Conservation (phyloP, 2,888 invertebrate species). For the Glyphotaelius pellucidus region DNA sequence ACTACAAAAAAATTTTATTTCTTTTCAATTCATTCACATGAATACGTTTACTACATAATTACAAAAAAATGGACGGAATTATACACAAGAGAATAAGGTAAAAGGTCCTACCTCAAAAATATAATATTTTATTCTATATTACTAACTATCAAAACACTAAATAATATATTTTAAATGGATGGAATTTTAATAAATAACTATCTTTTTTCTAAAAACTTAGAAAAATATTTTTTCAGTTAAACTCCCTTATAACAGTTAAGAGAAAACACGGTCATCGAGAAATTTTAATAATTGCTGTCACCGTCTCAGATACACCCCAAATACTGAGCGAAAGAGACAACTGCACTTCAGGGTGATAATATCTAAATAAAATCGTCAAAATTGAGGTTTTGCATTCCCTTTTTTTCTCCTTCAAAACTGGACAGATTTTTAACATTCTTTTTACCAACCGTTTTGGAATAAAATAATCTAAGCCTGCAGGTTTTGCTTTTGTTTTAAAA, state of each 20-base stretch:
- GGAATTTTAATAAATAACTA: not conserved
- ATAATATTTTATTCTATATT: not conserved
- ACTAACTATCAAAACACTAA: not conserved
- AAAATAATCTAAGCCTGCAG: too few relatives aligned
- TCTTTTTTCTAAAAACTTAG: not conserved
- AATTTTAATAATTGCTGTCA: too few relatives aligned
- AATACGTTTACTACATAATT: not conserved
- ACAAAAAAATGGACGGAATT: conserved; percentile 10
- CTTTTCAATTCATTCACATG: not conserved
- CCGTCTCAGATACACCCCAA: too few relatives aligned
- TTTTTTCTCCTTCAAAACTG: too few relatives aligned
- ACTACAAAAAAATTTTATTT: not conserved
- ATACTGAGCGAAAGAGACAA: too few relatives aligned
- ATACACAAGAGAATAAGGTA: conserved; percentile 12
- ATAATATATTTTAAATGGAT: not conserved
- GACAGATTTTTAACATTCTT: too few relatives aligned
- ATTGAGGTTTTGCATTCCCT: too few relatives aligned
- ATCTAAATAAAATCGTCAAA: too few relatives aligned
- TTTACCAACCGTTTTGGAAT: too few relatives aligned
- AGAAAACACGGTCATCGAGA: too few relatives aligned
- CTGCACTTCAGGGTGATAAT: too few relatives aligned
- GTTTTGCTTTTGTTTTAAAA: too few relatives aligned
- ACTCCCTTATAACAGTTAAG: not conserved
- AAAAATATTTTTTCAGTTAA: not conserved
- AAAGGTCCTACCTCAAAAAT: not conserved